phyloP scores from a whole-genome alignment of 2,113 vertebrate genomes.

The Corythoichthys intestinalis region DNA sequence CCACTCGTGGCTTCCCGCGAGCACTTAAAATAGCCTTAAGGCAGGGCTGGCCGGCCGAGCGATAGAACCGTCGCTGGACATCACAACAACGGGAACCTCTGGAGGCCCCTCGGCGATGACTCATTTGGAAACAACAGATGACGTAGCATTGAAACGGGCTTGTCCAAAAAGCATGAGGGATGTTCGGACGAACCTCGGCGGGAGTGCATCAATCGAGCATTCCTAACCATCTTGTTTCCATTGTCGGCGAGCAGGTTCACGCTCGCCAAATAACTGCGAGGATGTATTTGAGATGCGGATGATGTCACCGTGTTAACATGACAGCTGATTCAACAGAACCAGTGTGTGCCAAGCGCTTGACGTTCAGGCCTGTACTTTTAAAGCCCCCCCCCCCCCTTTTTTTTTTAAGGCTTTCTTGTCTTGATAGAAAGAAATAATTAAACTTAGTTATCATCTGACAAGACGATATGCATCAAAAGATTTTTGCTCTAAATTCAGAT shows the following conservation, averaged over 20 bases:
- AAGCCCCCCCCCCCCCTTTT: background rate
- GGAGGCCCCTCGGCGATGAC: background rate
- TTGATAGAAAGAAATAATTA: no score
- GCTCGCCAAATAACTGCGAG: constrained; percentile 29
- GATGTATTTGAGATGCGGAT: constrained; percentile 15
- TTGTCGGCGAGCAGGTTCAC: constrained; percentile 29
- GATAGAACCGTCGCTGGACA: background rate
- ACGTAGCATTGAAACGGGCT: background rate
- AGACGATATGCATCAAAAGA: no score
- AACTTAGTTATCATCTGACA: no score
- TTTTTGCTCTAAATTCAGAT: no score
- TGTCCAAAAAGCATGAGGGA: background rate
- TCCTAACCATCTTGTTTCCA: constrained; percentile 11
- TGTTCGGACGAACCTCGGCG: background rate
- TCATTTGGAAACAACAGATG: background rate
- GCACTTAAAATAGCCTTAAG: background rate
- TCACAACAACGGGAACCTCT: background rate
- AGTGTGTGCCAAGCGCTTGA: background rate
- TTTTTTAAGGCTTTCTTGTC: background rate
- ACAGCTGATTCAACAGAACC: background rate
- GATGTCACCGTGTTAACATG: constrained; percentile 31
- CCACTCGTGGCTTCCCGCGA: background rate
- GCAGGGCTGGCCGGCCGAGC: background rate
- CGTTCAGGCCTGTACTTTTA: background rate
- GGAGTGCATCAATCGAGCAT: background rate